A percentile compares a stretch with the other conserved stretches of the same genome.
Conservation (phyloP, 2,797 vertebrate species). For the Mormyrus hasselquistii region DNA sequence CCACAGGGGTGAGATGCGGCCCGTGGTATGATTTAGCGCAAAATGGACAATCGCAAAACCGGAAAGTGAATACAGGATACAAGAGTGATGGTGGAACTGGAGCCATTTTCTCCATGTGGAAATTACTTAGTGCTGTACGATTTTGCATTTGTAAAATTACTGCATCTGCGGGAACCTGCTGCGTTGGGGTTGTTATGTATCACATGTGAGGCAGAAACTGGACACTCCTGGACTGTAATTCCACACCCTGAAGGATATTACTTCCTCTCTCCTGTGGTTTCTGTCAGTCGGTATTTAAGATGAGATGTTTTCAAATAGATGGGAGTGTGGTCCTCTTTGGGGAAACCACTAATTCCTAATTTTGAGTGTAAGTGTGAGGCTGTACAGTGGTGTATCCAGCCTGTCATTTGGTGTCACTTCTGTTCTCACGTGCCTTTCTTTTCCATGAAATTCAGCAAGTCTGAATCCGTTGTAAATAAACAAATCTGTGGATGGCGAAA, state of each 20-base stretch:
- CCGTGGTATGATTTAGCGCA: background rate
- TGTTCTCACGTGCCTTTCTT: background rate
- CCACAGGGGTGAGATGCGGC: background rate
- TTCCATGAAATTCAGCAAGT: background rate
- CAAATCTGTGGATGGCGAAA: background rate
- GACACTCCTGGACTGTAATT: background rate
- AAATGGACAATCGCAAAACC: background rate
- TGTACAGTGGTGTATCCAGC: background rate
- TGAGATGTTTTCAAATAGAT: background rate
- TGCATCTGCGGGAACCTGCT: background rate
- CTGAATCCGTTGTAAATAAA: background rate
- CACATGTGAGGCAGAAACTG: background rate
- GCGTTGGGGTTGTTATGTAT: background rate
- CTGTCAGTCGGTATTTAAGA: background rate
- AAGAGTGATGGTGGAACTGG: background rate
- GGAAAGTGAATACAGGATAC: background rate
- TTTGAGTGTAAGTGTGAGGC: background rate
- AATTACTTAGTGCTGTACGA: background rate
- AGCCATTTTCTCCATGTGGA: background rate
- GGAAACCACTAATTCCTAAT: background rate
- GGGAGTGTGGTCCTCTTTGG: background rate
- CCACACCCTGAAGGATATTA: background rate
- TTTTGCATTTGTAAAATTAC: background rate
- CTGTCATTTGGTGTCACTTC: background rate
- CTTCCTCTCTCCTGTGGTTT: background rate